Base-by-base conservation (phyloP, 2,888 invertebrate species). In the Cinara cedri region DNA sequence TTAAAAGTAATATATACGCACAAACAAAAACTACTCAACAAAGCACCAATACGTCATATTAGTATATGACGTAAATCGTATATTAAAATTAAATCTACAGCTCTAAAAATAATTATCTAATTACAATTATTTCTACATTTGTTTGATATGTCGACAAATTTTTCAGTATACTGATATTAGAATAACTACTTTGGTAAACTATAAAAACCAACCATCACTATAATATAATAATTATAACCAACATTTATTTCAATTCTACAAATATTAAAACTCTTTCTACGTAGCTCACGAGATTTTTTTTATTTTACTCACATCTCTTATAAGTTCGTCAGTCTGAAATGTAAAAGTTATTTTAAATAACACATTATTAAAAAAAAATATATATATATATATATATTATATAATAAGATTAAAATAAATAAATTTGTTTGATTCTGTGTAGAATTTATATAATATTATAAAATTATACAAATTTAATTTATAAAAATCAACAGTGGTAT, bases 311-410 rank as follows among this genome's bases (percentile, higher is more conserved):
- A 83, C 83, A 82, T 82, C 81, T 72, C 78, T 80, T 72, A 83
- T 82, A 65, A 83, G 71, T 81, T 81, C 81, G 81, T 83, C 82
- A 55, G 82, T 83, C 83, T 83, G 83, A 82, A 83, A 83, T 81
- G 57, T 72, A 82, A 81, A 76, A 68, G 42, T 80, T 65, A 16
- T 21, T 44, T 71, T 65, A 49, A 70, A 51, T 55, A 75, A 54
- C 21, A 16, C 42, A 75, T 66, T 57, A 34, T 63, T 49, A 51
- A 62, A 42, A 34, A n/a, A 34, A 34, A 34, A 34, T 34, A 44
- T 16, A n/a, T n/a, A n/a, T n/a, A n/a, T n/a, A n/a, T n/a, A n/a
- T n/a, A n/a, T n/a, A n/a, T n/a, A n/a, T n/a, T n/a, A n/a, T n/a
- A 75, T 51, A 14, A 24, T 63, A 51, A 21, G 42, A 54, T 54